A percentile compares a stretch with the other conserved stretches of the same genome.
These are phyloP conservation scores for Bos taurus DNA, from an alignment of 2,113 vertebrate genomes.

Conservation along the genomic window DNA sequence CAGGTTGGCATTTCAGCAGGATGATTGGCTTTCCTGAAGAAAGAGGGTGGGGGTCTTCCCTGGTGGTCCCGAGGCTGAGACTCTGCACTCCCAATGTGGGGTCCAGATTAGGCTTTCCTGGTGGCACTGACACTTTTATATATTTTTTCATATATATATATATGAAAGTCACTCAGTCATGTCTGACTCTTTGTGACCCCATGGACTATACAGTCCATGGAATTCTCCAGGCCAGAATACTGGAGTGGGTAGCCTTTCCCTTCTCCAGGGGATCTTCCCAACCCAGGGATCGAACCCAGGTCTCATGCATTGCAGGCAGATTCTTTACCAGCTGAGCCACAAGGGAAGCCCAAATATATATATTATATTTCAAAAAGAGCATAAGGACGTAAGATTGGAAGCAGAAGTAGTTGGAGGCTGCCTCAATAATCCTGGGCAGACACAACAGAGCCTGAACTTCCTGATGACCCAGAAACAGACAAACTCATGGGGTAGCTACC, in stretches of 20 bases:
- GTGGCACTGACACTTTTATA: background rate
- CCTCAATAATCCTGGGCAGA: background rate
- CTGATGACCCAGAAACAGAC: background rate
- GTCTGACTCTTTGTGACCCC: background rate
- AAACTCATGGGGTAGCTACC: no score
- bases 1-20: background rate
- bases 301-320: background rate
- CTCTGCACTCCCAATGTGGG: background rate
- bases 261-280: background rate
- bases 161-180: background rate
- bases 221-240: background rate
- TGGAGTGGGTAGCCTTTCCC: background rate
- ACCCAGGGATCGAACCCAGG: background rate
- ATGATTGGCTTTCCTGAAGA: fast-evolving
- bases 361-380: background rate
- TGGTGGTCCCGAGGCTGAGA: background rate
- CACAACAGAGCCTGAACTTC: fast-evolving
- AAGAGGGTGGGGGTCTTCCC: background rate
- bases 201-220: background rate
- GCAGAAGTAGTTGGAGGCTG: background rate
- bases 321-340: background rate
- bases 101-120: background rate
- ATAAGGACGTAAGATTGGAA: background rate
- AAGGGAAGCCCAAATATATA: background rate
- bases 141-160: background rate